Evolutionary conservation across 2,888 invertebrate species (phyloP), one percentile per base, ranked within the genome.

Genomic region (Pseudococcus longispinus): DNA sequence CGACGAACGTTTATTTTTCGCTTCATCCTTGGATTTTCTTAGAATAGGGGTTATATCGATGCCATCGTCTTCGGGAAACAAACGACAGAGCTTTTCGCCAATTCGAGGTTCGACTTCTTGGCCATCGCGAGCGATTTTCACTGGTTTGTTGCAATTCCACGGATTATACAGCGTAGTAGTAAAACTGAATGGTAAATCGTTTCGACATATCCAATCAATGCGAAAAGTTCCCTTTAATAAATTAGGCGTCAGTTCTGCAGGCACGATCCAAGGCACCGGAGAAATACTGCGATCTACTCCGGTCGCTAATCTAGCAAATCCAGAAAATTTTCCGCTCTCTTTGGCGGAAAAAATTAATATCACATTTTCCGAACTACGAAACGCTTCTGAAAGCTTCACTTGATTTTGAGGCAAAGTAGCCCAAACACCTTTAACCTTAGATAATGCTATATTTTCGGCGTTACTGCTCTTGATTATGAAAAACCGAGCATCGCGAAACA

Each of bases 381-480:
- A 98, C 0, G 98, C 98, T 92, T 97, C 96, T 92, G 98, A 98
- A 85, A 99, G 93, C 91, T 98, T 97, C 1, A 96, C 95, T 92
- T 99, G 98, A 91, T 99, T 99, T 91, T 97, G 97, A 3, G 98
- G 98, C 87, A 98, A 93, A 3, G 99, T 99, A 3, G 98, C 98
- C 99, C 98, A 99, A 5, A 98, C 98, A 88, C 96, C 97, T 92
- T 96, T 97, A 20, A 95, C 96, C 91, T 99, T 99, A 0, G 98
- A 97, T 88, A 99, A 91, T 51, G 96, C 95, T 85, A 99, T 96
- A 91, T 99, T 99, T 91, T 99, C 98, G 88, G 96, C 96, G 91
- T 99, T 99, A 91, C 98, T 98, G 84, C 98, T 98, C 92, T 99
- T 99, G 90, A 99, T 98, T 87, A 99, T 93, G 92, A 98, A 98